Percentiles rank a stretch among this genome's conserved stretches.
Evolutionary conservation across 2,888 invertebrate genomes (phyloP).

Genomic region (Aphrophora alni): DNA sequence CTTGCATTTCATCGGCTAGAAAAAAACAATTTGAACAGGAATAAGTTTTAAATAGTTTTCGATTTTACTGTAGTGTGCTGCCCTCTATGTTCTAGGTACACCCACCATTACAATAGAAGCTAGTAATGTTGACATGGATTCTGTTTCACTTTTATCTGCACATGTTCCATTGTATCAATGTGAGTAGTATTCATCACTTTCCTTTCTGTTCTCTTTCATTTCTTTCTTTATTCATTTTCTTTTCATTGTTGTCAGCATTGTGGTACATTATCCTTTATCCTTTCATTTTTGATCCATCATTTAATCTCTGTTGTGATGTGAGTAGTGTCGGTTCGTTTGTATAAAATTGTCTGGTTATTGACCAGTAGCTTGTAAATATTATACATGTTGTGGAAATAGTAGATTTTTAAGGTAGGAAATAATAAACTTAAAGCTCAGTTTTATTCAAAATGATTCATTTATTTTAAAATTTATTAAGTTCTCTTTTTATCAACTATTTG

Average conservation of each 20-base stretch:
- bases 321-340: background rate
- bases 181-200: conserved; percentile 59
- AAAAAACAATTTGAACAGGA: too few relatives aligned
- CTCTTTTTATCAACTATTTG: too few relatives aligned
- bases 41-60: too few relatives aligned
- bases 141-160: conserved; percentile 73
- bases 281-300: background rate
- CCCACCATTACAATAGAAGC: conserved; percentile 63
- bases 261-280: background rate
- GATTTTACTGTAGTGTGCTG: background rate
- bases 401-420: too few relatives aligned
- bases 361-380: background rate
- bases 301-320: background rate
- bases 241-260: conserved; percentile 41
- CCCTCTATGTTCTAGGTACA: conserved; percentile 55
- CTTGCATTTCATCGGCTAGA: too few relatives aligned
- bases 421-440: too few relatives aligned
- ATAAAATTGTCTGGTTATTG: background rate
- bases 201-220: conserved; percentile 41
- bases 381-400: too few relatives aligned
- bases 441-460: too few relatives aligned
- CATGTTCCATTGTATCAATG: conserved; percentile 73
- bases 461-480: too few relatives aligned
- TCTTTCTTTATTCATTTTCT: conserved; percentile 39
- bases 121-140: conserved; percentile 72